phyloP scores from a whole-genome alignment of 2,888 invertebrate species.

The Cataglyphis albicans region DNA sequence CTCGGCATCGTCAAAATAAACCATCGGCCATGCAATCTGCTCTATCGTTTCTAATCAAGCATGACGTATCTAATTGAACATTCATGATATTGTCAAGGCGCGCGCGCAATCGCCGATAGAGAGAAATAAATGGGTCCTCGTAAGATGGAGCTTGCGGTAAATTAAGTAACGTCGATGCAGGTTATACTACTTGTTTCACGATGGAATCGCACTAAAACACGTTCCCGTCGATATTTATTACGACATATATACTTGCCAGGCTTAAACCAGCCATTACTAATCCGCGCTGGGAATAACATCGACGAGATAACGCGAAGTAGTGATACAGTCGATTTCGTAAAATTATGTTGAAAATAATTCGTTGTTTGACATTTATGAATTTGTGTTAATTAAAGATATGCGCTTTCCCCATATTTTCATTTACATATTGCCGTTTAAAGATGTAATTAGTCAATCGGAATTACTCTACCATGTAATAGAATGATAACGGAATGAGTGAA shows the following conservation, averaged over 20 bases:
- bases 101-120: slow-evolving; percentile 11
- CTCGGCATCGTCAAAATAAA: slow-evolving; percentile 24
- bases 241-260: slow-evolving; percentile 37
- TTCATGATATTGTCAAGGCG: slow-evolving; percentile 65
- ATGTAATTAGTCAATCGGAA: slow-evolving; percentile 29
- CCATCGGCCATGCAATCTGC: slow-evolving; percentile 44
- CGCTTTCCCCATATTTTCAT: slow-evolving; percentile 23
- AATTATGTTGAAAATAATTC: slow-evolving; percentile 36
- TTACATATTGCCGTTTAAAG: slow-evolving; percentile 25
- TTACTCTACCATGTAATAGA: slow-evolving; percentile 18
- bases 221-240: slow-evolving; percentile 43
- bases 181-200: slow-evolving; percentile 26
- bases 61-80: slow-evolving; percentile 71
- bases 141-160: slow-evolving; percentile 42
- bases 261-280: slow-evolving; percentile 45
- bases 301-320: slow-evolving; percentile 6
- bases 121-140: slow-evolving; percentile 64
- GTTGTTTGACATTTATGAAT: slow-evolving; percentile 43
- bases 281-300: slow-evolving; percentile 36
- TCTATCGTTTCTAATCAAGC: slow-evolving; percentile 68
- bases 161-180: slow-evolving; percentile 47
- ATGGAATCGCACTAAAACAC: slow-evolving; percentile 51
- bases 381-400: slow-evolving; percentile 36
- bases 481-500: background rate
- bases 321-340: slow-evolving; percentile 16